phyloP scores from a whole-genome alignment of 1,140 invertebrate genomes.

The Microplitis mediator region DNA sequence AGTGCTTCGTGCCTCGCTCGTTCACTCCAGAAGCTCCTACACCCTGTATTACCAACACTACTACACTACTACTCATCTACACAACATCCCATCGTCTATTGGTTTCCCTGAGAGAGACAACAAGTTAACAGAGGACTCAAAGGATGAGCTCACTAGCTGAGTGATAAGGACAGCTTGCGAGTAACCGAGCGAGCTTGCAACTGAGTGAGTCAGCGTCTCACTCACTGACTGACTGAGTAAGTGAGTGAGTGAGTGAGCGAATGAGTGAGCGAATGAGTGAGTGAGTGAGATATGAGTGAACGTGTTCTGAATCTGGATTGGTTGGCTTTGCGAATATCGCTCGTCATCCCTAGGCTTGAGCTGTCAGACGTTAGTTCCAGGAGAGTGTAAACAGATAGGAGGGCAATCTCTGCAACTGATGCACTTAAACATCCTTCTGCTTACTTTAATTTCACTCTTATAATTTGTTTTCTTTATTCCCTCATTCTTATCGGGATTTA shows the following conservation, averaged over 20 bases:
- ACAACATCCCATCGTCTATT: too few relatives aligned
- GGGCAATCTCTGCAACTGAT: background rate
- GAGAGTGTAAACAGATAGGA: slow-evolving; percentile 6
- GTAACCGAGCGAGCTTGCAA: too few relatives aligned
- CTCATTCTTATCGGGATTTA: background rate
- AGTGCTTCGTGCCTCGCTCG: slow-evolving; percentile 26
- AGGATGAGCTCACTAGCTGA: too few relatives aligned
- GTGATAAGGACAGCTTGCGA: too few relatives aligned
- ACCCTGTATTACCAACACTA: too few relatives aligned
- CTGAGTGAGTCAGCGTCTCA: too few relatives aligned
- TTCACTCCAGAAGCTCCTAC: background rate
- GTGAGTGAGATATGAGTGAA: background rate
- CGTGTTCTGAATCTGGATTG: slow-evolving; percentile 10
- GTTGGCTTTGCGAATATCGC: slow-evolving; percentile 7
- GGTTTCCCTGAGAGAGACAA: too few relatives aligned
- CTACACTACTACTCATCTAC: too few relatives aligned
- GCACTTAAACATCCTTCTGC: background rate
- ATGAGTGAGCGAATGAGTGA: background rate
- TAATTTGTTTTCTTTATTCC: background rate
- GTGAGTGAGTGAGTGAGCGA: background rate
- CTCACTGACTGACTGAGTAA: too few relatives aligned
- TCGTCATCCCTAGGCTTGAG: slow-evolving; percentile 12
- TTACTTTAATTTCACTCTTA: too few relatives aligned
- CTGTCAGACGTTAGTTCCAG: slow-evolving; percentile 22
- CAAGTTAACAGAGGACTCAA: too few relatives aligned